Percentiles rank a stretch among this genome's conserved stretches.
phyloP scores from a whole-genome alignment of 2,113 vertebrate genomes.

The Heliornis fulica region DNA sequence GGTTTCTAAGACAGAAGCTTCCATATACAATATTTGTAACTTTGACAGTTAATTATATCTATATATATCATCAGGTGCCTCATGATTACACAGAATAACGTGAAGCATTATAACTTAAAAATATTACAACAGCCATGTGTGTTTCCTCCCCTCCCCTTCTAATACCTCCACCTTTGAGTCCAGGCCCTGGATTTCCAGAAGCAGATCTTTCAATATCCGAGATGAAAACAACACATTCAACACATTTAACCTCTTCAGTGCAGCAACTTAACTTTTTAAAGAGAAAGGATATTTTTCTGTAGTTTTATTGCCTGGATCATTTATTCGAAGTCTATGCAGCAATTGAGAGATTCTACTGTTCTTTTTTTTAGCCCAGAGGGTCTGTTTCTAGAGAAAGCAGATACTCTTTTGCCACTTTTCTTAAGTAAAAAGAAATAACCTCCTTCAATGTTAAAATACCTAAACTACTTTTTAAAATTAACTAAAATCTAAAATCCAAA shows the following conservation, averaged over 20 bases:
- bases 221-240: neutral
- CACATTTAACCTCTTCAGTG: neutral
- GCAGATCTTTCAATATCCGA: neutral
- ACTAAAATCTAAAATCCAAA: neutral
- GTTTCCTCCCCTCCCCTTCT: rapidly evolving
- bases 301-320: neutral
- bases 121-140: neutral
- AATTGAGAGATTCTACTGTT: neutral
- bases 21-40: neutral
- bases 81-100: neutral
- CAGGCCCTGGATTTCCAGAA: neutral
- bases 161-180: neutral
- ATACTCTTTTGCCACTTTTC: neutral
- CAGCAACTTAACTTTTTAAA: neutral
- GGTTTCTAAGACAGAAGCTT: neutral
- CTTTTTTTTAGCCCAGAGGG: neutral
- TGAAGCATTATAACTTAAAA: neutral
- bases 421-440: neutral
- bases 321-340: neutral
- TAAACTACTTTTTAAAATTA: neutral
- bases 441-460: neutral
- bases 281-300: neutral
- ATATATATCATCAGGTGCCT: neutral
- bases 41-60: neutral
- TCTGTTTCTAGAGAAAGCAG: neutral